Evolutionary conservation across 2,113 vertebrate genomes (phyloP).

Genomic region (Phasianus colchicus): DNA sequence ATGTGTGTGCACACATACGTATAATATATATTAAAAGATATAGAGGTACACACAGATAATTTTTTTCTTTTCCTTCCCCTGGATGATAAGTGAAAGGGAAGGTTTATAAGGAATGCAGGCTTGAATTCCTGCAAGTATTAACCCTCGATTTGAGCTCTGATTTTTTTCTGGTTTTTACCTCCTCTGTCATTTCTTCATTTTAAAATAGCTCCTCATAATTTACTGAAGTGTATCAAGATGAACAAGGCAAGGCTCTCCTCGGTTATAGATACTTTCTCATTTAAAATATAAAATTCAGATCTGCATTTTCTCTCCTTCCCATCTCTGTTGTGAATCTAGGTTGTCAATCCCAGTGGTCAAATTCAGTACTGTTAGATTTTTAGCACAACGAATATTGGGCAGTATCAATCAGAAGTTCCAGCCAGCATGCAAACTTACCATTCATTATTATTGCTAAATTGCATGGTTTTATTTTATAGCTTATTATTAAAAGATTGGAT

Average conservation of each 20-base stretch:
- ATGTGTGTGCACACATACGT: neutral
- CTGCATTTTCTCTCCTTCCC: neutral
- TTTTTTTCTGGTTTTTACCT: neutral
- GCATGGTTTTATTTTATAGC: neutral
- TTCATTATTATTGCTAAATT: neutral
- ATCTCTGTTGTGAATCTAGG: neutral
- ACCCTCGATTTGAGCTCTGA: neutral
- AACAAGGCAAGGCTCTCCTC: neutral
- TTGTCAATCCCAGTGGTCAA: neutral
- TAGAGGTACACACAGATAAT: neutral
- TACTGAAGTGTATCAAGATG: neutral
- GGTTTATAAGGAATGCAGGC: neutral
- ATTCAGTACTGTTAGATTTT: neutral
- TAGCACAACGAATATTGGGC: neutral
- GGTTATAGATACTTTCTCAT: neutral
- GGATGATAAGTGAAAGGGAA: neutral
- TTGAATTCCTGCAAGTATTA: neutral
- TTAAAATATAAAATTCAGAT: neutral
- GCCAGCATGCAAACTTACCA: neutral
- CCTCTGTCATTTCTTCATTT: neutral
- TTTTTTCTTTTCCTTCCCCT: neutral
- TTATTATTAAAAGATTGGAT: conserved; percentile 6
- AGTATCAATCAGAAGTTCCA: neutral
- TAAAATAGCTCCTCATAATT: neutral
- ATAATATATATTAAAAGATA: neutral